Base-by-base conservation (phyloP, 2,888 invertebrate species). In the Drosophila vallismaia region DNA sequence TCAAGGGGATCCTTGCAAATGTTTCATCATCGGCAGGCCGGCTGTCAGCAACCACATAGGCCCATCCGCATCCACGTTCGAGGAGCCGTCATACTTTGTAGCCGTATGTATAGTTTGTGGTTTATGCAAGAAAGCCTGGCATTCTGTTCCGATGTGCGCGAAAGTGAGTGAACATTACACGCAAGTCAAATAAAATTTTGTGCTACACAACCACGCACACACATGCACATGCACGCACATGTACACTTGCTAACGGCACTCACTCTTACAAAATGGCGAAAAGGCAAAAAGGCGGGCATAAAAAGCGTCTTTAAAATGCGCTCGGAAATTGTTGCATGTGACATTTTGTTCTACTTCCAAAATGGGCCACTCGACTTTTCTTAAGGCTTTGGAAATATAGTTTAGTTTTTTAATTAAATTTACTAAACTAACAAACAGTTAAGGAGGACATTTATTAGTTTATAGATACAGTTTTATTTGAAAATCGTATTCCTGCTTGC, bases 311-410 rank as follows among this genome's bases (percentile, higher is more conserved):
- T 84, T 77, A 84, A 84, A 84, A 84, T 84, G 74, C 71, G 77
- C 80, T 74, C 78, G 81, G 77, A 84, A 84, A 86, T 86, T 84
- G 83, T 84, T 84, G 83, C 87, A 78, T 84, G 78, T 84, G 83
- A 86, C 87, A 84, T 86, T 75, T 78, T 72, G 44, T 42, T 58
- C 38, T 50, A 14, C 54, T 42, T 1, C 40, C 40, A 14, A 42
- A 42, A 14, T 1, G 19, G 4, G 40, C 6, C 6, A 12, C 36
- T 12, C n/a, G n/a, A n/a, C n/a, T 36, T 36, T 36, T 1, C 36
- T 36, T 6, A 36, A 36, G 36, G n/a, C n/a, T 36, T 36, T 36
- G n/a, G 5, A 1, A 36, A 36, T n/a, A 36, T n/a, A 2, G n/a
- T n/a, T 36, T 12, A 33, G 9, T 33, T 9, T 12, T 6, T n/a